A percentile compares a stretch with the other conserved stretches of the same genome.
Conservation (phyloP, 2,888 invertebrate species). For the Caenorhabditis sp. region DNA sequence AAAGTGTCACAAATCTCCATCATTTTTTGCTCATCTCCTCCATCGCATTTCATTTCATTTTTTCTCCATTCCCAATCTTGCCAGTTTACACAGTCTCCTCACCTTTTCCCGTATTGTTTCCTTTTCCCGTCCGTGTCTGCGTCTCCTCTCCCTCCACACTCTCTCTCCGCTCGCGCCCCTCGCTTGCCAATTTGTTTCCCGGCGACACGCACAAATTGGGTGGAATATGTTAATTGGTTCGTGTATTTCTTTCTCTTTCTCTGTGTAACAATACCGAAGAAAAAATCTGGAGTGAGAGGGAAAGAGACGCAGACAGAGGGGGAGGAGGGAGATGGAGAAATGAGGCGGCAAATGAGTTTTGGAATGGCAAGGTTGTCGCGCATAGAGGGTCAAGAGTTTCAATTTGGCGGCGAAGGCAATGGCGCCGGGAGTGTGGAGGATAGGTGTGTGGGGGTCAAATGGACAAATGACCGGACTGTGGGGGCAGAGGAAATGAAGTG, state of each 20-base stretch:
- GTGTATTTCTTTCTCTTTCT: too few relatives aligned
- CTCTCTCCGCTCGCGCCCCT: constrained; percentile 22
- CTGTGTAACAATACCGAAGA: constrained; percentile 51
- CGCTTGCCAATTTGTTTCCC: constrained; percentile 49
- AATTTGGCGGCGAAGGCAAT: constrained; percentile 25
- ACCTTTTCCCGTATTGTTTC: constrained; percentile 29
- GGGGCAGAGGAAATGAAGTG: neutral
- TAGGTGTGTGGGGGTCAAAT: neutral
- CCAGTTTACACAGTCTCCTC: constrained; percentile 6
- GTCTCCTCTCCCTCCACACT: constrained; percentile 11
- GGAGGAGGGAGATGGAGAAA: too few relatives aligned
- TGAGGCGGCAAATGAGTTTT: constrained; percentile 60
- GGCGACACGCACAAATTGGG: constrained; percentile 32
- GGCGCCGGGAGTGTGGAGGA: neutral
- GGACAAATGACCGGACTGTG: neutral
- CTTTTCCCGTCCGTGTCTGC: constrained; percentile 18
- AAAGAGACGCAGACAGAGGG: constrained; percentile 2
- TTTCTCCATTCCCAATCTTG: neutral
- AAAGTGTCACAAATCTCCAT: constrained; percentile 3
- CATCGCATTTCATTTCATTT: too few relatives aligned
- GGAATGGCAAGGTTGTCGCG: constrained; percentile 47
- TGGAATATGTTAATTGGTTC: constrained; percentile 61
- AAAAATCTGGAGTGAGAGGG: constrained; percentile 12
- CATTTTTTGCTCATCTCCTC: neutral
- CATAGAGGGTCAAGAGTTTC: constrained; percentile 50